phyloP scores from a whole-genome alignment of 2,888 invertebrate species.

The Seira musarum region DNA sequence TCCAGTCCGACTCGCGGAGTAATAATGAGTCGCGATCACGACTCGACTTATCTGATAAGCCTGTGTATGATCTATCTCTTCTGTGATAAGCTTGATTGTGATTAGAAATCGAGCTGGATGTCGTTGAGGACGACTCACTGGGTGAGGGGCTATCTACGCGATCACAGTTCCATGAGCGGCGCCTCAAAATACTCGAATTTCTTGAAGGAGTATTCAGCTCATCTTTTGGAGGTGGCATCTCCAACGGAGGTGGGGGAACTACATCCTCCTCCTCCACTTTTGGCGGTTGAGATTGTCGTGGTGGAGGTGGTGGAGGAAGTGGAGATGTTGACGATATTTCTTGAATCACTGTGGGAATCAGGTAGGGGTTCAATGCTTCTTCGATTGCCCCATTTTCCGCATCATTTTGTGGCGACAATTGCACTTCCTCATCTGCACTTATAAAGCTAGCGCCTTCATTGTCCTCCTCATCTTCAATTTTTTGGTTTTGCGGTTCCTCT shows the following conservation, averaged over 20 bases:
- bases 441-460: not conserved
- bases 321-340: slow-evolving; percentile 40
- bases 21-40: slow-evolving; percentile 22
- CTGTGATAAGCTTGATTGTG: slow-evolving; percentile 24
- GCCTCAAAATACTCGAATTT: slow-evolving; percentile 41
- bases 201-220: slow-evolving; percentile 6
- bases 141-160: slow-evolving; percentile 59
- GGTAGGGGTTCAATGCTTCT: not conserved
- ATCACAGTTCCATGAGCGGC: slow-evolving; percentile 68
- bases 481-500: not conserved
- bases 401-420: not conserved
- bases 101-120: slow-evolving; percentile 46
- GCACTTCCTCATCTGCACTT: not conserved
- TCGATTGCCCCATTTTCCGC: not conserved
- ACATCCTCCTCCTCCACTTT: too few species aligned
- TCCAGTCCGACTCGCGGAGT: slow-evolving; percentile 42
- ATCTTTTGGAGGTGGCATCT: too few species aligned
- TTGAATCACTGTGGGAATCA: slow-evolving; percentile 50
- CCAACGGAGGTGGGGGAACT: too few species aligned
- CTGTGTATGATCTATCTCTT: slow-evolving; percentile 39
- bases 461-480: not conserved
- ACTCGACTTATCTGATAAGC: not conserved
- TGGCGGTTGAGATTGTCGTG: too few species aligned
- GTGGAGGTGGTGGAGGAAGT: slow-evolving; percentile 4
- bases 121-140: slow-evolving; percentile 65